A percentile compares a stretch with the other conserved stretches of the same genome.
Conservation (phyloP, 2,888 invertebrate genomes). For the Opisthograptis luteolata region DNA sequence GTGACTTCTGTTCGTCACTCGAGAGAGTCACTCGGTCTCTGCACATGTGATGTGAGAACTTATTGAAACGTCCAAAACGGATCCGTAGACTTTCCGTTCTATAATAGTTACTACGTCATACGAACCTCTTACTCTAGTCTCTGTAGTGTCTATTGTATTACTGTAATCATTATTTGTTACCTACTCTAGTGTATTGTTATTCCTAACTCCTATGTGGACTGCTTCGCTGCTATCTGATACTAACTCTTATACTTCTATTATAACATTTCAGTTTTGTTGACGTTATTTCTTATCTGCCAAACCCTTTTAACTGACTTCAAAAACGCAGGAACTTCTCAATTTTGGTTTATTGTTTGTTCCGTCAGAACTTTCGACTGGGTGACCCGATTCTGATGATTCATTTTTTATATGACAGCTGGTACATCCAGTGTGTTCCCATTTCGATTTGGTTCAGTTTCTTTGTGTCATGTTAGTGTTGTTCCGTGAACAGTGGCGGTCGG, state of each 20-base stretch:
- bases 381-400: too few species aligned
- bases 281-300: too few species aligned
- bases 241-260: not conserved
- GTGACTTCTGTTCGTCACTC: not conserved
- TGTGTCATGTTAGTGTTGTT: too few species aligned
- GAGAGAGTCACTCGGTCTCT: slow-evolving; percentile 9
- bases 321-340: too few species aligned
- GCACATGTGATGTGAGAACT: slow-evolving; percentile 28
- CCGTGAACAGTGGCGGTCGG: too few species aligned
- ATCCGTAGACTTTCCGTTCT: slow-evolving; percentile 35
- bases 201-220: slow-evolving; percentile 38
- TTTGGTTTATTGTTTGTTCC: too few species aligned
- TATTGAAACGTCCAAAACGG: slow-evolving; percentile 40
- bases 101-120: slow-evolving; percentile 29
- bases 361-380: too few species aligned
- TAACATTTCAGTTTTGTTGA: too few species aligned
- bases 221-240: slow-evolving; percentile 35
- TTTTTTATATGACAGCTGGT: too few species aligned
- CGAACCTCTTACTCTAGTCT: slow-evolving; percentile 57
- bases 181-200: slow-evolving; percentile 52
- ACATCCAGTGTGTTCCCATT: too few species aligned
- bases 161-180: slow-evolving; percentile 52
- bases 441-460: too few species aligned
- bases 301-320: too few species aligned
- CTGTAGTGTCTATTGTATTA: slow-evolving; percentile 62